Base-by-base conservation (phyloP, 2,888 invertebrate genomes). In the Alloplasta piceator region DNA sequence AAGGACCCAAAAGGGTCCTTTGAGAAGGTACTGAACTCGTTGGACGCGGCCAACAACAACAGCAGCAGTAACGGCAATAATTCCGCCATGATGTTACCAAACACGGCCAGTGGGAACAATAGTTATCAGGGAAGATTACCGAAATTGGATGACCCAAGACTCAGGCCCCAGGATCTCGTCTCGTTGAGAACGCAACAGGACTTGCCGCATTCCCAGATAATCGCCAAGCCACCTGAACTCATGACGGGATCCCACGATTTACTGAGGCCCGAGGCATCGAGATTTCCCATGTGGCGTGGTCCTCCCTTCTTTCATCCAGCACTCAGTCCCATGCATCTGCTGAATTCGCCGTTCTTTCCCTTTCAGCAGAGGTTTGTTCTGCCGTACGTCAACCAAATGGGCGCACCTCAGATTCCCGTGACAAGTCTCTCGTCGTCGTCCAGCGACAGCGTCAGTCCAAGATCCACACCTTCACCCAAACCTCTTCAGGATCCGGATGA, bases 291-390 rank as follows among this genome's bases (percentile, higher is more conserved):
- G 85, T 91, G 91, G 91, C 82, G 90, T 0, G 87, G 89, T 0
- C 90, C 91, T 6, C 87, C 89, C 0, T 89, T 91, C 74, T 89
- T 91, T n/a, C 90, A 90, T 71, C 90, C 91, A 4, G 89, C 90
- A 2, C 72, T 91, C 6, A 90, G 87, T 63, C 91, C 88, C 61
- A 91, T 91, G 90, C 91, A 91, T 72, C 84, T 91, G 12, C 84
- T 91, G 10, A 90, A 89, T 82, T 82, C 90, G n/a, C 90, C 90
- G 5, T 91, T 90, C 68, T 90, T 91, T 55, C 90, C 91, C 9
- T 91, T 91, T 66, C 91, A 89, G 71, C 91, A 91, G 63, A 85
- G 90, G 5, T 91, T 91, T 68, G 87, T 91, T 43, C 87, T 91
- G 4, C 91, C 91, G 4, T 91, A 90, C 78, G 87, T 89, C 68